Percentiles rank a stretch among this genome's conserved stretches.
These are phyloP conservation scores for Fringilla coelebs DNA, from an alignment of 2,797 vertebrate species.

Conservation along the genomic window DNA sequence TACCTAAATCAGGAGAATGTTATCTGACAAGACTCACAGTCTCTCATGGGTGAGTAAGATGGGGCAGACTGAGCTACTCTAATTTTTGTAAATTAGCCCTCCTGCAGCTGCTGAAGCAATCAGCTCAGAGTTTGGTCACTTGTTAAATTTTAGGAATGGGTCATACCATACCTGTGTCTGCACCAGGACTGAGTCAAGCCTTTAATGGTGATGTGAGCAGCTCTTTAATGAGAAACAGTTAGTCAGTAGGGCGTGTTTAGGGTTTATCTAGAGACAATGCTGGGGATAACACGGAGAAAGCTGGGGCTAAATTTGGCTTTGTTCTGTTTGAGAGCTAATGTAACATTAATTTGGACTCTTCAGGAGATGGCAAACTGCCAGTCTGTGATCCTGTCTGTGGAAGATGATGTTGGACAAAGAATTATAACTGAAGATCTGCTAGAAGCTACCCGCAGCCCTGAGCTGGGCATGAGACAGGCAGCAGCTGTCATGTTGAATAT, in stretches of 20 bases:
- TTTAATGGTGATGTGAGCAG: neutral
- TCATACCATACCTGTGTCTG: neutral
- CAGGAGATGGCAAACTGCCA: conserved; percentile 94
- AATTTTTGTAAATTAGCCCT: neutral
- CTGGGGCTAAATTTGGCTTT: neutral
- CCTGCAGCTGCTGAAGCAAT: neutral
- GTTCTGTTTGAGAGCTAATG: neutral
- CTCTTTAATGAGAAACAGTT: neutral
- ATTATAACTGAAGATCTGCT: conserved; percentile 94
- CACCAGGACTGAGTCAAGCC: neutral
- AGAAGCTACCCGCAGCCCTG: conserved; percentile 87
- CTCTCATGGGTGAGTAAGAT: neutral
- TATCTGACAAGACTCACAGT: neutral
- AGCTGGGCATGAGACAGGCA: conserved; percentile 89
- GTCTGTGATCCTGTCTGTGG: conserved; percentile 93
- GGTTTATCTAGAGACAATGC: neutral
- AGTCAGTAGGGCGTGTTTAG: neutral
- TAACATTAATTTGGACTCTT: neutral
- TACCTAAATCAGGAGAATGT: neutral
- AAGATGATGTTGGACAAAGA: conserved; percentile 92
- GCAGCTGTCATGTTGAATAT: conserved; percentile 91
- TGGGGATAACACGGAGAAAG: neutral
- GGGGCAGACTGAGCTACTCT: neutral
- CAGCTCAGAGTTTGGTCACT: neutral
- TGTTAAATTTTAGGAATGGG: neutral